Conservation (phyloP, 1,140 invertebrate species). For the Brachionus koreanus region DNA sequence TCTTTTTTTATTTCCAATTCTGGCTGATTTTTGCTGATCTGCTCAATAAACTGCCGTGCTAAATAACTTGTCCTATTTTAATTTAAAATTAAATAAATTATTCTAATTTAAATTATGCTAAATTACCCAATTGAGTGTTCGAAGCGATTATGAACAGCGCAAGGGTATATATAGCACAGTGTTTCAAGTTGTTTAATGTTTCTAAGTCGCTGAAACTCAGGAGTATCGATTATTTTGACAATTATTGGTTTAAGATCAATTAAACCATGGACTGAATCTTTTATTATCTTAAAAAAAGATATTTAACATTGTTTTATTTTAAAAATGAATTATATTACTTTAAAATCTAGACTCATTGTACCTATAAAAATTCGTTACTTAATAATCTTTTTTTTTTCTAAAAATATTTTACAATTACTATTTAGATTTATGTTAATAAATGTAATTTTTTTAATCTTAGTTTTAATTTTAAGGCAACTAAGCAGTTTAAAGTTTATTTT, state of each 20-base stretch:
- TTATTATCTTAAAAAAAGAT: conserved; percentile 55
- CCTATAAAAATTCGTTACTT: background rate
- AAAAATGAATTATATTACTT: background rate
- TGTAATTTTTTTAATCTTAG: background rate
- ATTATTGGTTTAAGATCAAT: conserved; percentile 58
- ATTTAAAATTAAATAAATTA: conserved; percentile 7
- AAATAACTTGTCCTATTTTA: conserved; percentile 56
- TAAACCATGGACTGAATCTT: conserved; percentile 62
- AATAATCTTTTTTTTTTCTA: background rate
- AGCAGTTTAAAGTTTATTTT: background rate
- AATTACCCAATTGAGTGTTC: conserved; percentile 65
- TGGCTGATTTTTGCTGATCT: conserved; percentile 56
- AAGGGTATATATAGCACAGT: conserved; percentile 63
- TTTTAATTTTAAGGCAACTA: background rate
- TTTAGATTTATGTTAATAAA: background rate
- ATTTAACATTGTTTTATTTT: background rate
- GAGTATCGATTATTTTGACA: conserved; percentile 64
- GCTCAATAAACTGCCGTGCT: conserved; percentile 55
- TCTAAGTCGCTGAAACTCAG: conserved; percentile 65
- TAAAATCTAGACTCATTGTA: background rate
- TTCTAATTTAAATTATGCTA: background rate
- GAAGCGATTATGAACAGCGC: conserved; percentile 64
- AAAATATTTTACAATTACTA: background rate
- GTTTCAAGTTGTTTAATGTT: conserved; percentile 63
- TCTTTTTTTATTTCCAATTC: conserved; percentile 57